Percentiles rank a stretch among this genome's conserved stretches.
These are phyloP conservation scores for Pseudorasbora parva DNA, from an alignment of 2,113 vertebrate species.

Conservation along the genomic window DNA sequence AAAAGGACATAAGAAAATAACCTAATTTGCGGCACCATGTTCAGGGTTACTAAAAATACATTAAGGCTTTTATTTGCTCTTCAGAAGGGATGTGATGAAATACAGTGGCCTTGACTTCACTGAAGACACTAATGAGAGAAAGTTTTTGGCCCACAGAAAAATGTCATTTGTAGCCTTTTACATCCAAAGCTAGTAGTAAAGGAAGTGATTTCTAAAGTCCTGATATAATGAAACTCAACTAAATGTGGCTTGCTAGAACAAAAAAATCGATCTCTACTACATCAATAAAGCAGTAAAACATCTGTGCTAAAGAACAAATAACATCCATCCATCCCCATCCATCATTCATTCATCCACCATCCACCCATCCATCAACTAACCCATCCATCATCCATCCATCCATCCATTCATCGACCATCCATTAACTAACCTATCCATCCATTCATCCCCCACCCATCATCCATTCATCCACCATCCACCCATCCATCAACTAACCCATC, in stretches of 20 bases:
- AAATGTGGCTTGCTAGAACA: not conserved
- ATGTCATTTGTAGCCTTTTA: not conserved
- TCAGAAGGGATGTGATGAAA: not conserved
- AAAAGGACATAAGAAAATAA: slow-evolving; percentile 51
- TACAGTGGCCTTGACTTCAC: slow-evolving; percentile 14
- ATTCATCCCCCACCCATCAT: too few species aligned
- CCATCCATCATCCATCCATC: too few species aligned
- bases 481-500: too few species aligned
- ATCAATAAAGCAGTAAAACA: not conserved
- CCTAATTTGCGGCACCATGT: slow-evolving; percentile 58
- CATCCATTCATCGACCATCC: too few species aligned
- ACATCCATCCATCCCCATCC: too few species aligned
- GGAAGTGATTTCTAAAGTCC: not conserved
- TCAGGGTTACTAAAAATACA: slow-evolving; percentile 45
- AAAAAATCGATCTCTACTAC: too few species aligned
- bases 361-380: too few species aligned
- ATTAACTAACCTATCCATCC: too few species aligned
- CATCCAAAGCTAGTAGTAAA: not conserved
- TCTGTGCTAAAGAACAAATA: not conserved
- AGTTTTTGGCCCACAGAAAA: not conserved
- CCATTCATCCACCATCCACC: too few species aligned
- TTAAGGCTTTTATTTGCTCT: slow-evolving; percentile 2
- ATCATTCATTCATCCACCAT: too few species aligned
- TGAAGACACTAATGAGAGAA: slow-evolving; percentile 7
- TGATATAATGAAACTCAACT: not conserved